Base-by-base conservation (phyloP, 2,797 vertebrate species). In the Neoniphon sammara region DNA sequence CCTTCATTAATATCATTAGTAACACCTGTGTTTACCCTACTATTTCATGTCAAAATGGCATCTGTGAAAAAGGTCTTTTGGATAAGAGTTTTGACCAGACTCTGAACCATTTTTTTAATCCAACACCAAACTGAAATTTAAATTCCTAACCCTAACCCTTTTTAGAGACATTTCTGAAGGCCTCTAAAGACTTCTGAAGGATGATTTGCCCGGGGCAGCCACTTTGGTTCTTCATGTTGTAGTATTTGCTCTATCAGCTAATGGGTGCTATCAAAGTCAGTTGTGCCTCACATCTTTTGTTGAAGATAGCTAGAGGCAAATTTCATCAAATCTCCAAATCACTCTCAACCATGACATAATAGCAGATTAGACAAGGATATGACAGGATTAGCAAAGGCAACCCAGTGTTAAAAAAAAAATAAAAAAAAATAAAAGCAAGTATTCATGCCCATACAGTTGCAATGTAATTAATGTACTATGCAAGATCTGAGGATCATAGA, bases 181-280 rank as follows among this genome's bases (percentile, higher is more conserved):
- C 7, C 34, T 47, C 1, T 70, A 44, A 50, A 5, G 34, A 10
- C 17, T 8, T 53, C 39, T 36, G 58, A 31, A 21, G 50, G 60
- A 69, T 57, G 57, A 80, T 34, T 20, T 63, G 63, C 66, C 67
- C 0, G 0, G 1, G 44, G 66, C 23, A 57, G 64, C 47, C 8
- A 36, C 53, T 62, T 66, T 66, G 53, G 36, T 70, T 12, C 23
- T 54, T 65, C 73, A 23, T 57, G 25, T 44, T 46, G 3, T 50
- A 12, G 9, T 39, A 53, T 70, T 42, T 53, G 31, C 66, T 57
- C n/a, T 52, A 66, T 78, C 63, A 70, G 42, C 57, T 75, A 25
- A 66, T 67, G 47, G 74, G 74, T 34, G 1, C 50, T 70, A 83
- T 76, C 59, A 83, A 77, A 73, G 65, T 53, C 21, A 4, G 7